Percentiles rank a stretch among this genome's conserved stretches.
phyloP scores from a whole-genome alignment of 2,888 invertebrate genomes.

The Lepidonotus clava region DNA sequence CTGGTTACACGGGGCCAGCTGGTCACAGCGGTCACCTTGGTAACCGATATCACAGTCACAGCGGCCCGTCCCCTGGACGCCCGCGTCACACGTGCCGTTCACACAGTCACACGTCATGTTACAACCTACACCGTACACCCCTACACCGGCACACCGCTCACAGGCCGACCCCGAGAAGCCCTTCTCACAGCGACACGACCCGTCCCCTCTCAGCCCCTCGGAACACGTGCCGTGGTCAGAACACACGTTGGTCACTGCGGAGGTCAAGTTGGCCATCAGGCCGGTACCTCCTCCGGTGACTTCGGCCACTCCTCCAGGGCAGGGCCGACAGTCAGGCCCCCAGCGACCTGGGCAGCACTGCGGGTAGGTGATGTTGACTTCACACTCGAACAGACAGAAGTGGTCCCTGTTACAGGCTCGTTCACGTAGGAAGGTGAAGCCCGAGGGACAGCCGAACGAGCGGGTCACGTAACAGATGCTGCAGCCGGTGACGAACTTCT shows the following conservation, averaged over 20 bases:
- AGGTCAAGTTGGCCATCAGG: not conserved
- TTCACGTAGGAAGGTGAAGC: not conserved
- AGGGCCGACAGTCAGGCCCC: conserved; percentile 69
- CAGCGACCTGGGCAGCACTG: conserved; percentile 71
- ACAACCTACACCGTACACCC: conserved; percentile 49
- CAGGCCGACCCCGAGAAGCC: conserved; percentile 48
- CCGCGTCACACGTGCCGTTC: conserved; percentile 68
- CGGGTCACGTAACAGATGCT: not conserved
- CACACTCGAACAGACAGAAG: conserved; percentile 67
- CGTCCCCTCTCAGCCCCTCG: conserved; percentile 54
- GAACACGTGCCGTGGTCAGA: conserved; percentile 69
- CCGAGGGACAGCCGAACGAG: not conserved
- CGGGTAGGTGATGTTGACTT: conserved; percentile 43
- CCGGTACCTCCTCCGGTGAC: not conserved
- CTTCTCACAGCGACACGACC: conserved; percentile 55
- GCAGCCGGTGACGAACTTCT: not conserved
- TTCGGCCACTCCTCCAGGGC: not conserved
- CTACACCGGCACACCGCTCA: conserved; percentile 38
- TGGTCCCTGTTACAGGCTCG: not conserved
- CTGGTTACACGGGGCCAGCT: conserved; percentile 66
- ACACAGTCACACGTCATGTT: conserved; percentile 66
- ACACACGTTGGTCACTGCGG: conserved; percentile 63
- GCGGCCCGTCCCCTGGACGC: conserved; percentile 66
- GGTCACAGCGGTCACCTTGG: conserved; percentile 67
- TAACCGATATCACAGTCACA: conserved; percentile 70